phyloP scores from a whole-genome alignment of 2,888 invertebrate species.

The Orchesellides sinensis region DNA sequence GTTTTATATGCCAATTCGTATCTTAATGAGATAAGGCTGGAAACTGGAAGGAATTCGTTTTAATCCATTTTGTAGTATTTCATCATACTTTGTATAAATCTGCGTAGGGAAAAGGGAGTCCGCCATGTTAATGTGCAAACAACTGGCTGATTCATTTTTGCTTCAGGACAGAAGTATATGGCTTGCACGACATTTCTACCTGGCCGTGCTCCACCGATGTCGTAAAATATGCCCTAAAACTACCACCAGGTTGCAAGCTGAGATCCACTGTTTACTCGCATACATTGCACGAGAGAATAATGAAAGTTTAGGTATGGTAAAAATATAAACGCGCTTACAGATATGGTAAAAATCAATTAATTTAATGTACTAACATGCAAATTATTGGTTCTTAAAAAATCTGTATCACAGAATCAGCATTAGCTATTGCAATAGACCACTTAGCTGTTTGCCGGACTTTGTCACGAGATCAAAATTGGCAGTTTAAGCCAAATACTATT shows the following conservation, averaged over 20 bases:
- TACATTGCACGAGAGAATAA: slow-evolving; percentile 66
- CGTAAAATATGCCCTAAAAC: slow-evolving; percentile 54
- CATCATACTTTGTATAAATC: neutral
- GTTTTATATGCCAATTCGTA: neutral
- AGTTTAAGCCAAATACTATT: slow-evolving; percentile 67
- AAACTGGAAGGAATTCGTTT: no score
- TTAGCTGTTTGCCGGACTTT: slow-evolving; percentile 67
- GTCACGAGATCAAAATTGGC: slow-evolving; percentile 64
- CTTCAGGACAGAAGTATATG: slow-evolving; percentile 49
- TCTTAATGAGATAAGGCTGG: no score
- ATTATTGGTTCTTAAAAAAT: no score
- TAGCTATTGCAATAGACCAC: slow-evolving; percentile 67
- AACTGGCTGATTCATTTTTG: slow-evolving; percentile 64
- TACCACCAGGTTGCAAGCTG: slow-evolving; percentile 63
- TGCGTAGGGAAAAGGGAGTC: slow-evolving; percentile 65
- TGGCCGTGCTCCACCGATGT: slow-evolving; percentile 43
- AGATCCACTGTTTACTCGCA: slow-evolving; percentile 69
- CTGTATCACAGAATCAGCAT: slow-evolving; percentile 54
- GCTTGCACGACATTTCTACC: slow-evolving; percentile 61
- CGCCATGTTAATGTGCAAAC: slow-evolving; percentile 62
- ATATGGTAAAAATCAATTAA: no score
- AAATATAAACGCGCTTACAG: neutral
- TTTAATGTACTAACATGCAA: no score
- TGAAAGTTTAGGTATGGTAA: slow-evolving; percentile 61
- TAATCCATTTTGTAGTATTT: no score